phyloP scores from a whole-genome alignment of 2,888 invertebrate species.

The Agriopis leucophaearia region DNA sequence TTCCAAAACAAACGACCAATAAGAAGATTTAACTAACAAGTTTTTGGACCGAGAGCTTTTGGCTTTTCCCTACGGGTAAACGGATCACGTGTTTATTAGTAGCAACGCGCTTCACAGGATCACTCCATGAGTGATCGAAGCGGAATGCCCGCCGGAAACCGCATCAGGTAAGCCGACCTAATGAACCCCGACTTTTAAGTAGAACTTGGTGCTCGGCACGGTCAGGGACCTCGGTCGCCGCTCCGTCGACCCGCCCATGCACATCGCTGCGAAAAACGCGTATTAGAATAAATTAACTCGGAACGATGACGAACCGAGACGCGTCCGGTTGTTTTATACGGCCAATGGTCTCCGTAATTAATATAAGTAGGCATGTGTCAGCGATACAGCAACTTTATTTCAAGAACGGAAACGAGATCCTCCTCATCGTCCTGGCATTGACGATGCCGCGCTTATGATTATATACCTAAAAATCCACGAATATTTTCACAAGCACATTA shows the following conservation, averaged over 20 bases:
- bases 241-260: conserved; percentile 49
- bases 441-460: conserved; percentile 43
- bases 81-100: conserved; percentile 1
- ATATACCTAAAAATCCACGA: conserved; percentile 34
- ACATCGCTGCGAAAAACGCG: conserved; percentile 61
- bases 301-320: conserved; percentile 60
- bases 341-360: conserved; percentile 60
- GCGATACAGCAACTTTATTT: conserved; percentile 54
- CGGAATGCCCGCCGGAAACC: conserved; percentile 79
- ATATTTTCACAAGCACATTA: conserved; percentile 49
- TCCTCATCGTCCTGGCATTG: conserved; percentile 42
- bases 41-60: not conserved
- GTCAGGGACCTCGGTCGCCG: conserved; percentile 43
- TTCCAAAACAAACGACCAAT: conserved; percentile 5
- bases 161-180: conserved; percentile 72
- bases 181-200: conserved; percentile 54
- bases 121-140: conserved; percentile 30
- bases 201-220: conserved; percentile 14
- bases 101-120: conserved; percentile 20
- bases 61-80: conserved; percentile 3
- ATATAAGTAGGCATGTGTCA: conserved; percentile 50
- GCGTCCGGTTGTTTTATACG: conserved; percentile 62
- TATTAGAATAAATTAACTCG: conserved; percentile 67
- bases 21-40: conserved; percentile 5
- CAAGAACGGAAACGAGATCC: conserved; percentile 55